phyloP scores from a whole-genome alignment of 2,113 vertebrate genomes.

The Oryzias celebensis region DNA sequence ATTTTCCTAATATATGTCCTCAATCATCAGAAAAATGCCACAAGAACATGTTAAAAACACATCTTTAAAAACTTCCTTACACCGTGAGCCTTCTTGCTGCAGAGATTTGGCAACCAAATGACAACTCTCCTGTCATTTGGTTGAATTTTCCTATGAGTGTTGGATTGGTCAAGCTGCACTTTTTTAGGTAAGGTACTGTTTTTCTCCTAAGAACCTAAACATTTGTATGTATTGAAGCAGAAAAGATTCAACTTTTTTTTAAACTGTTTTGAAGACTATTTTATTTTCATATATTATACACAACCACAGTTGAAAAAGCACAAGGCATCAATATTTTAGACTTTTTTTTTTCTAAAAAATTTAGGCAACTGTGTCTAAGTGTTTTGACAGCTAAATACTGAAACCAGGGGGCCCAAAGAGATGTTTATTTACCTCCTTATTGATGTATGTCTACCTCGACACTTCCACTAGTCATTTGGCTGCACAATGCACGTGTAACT shows the following conservation, averaged over 20 bases:
- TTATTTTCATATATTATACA: no score
- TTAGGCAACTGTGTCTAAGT: not conserved
- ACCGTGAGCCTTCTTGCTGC: conserved; percentile 4
- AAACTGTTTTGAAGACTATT: no score
- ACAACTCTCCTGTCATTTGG: conserved; percentile 41
- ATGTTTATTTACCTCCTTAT: conserved; percentile 31
- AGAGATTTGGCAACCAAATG: conserved; percentile 54
- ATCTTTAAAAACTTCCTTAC: not conserved
- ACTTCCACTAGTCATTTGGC: no score
- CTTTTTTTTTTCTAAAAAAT: conserved; percentile 14
- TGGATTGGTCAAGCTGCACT: conserved; percentile 4
- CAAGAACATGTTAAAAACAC: no score
- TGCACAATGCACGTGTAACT: no score
- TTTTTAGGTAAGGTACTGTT: not conserved
- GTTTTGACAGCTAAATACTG: conserved; percentile 40
- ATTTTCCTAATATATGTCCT: no score
- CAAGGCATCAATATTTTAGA: not conserved
- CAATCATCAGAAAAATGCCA: no score
- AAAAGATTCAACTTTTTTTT: not conserved
- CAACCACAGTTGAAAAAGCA: no score
- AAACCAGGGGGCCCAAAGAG: conserved; percentile 32
- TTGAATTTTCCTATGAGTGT: conserved; percentile 48
- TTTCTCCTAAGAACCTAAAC: not conserved
- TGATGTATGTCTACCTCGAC: conserved; percentile 9
- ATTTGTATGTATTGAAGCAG: not conserved